phyloP scores from a whole-genome alignment of 2,113 vertebrate species.

The Callaeas wilsoni region DNA sequence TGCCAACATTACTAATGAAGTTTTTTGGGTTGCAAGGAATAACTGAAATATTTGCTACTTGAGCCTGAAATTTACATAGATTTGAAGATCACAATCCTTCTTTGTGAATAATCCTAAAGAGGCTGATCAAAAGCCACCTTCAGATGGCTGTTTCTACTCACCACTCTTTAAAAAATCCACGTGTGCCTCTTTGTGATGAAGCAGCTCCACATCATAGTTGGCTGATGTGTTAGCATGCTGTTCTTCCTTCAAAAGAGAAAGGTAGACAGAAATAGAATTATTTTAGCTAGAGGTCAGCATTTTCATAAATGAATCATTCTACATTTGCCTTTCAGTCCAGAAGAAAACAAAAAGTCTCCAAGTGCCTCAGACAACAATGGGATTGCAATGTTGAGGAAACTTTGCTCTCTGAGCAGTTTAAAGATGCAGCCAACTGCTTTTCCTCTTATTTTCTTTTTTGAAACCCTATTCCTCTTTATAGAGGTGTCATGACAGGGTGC shows the following conservation, averaged over 20 bases:
- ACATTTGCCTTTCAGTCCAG: slow-evolving; percentile 17
- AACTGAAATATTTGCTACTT: background rate
- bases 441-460: background rate
- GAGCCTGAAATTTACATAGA: background rate
- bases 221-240: slow-evolving; percentile 98
- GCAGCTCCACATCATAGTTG: slow-evolving; percentile 96
- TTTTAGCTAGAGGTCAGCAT: background rate
- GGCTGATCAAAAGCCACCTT: background rate
- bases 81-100: background rate
- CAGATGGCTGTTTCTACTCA: slow-evolving; percentile 56
- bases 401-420: slow-evolving; percentile 46
- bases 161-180: slow-evolving; percentile 94
- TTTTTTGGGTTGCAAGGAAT: background rate
- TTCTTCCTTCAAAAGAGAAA: slow-evolving; percentile 85
- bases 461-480: background rate
- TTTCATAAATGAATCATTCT: background rate
- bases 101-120: background rate
- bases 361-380: background rate
- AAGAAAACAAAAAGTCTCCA: background rate
- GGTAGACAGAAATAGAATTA: background rate
- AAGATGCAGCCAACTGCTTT: slow-evolving; percentile 53
- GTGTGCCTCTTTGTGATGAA: slow-evolving; percentile 96
- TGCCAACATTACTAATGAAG: background rate
- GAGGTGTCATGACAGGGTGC: background rate
- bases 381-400: background rate